Evolutionary conservation across 37 sponge, comb jelly and placozoan species (phyloP), one percentile per base, ranked within the genome.

Genomic region (Mnemiopsis leidyi): DNA sequence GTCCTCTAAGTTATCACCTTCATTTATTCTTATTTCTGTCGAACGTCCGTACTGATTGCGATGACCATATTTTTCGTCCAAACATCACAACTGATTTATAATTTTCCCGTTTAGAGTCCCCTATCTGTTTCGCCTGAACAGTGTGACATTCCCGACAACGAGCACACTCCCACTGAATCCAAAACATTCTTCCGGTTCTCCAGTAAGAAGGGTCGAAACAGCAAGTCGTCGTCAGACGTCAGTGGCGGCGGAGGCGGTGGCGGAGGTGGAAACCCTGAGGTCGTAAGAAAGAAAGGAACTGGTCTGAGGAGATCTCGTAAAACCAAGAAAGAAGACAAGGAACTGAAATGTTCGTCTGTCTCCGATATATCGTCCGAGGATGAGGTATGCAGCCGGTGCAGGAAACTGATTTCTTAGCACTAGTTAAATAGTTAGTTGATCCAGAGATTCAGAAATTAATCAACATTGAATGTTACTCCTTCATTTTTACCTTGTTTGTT

Each of bases 111-210:
- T 71, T 28, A 85, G 90, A 40, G 24, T 2, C 90, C 90, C 2
- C 5, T 23, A 3, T 38, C 90, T 3, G 90, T 40, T n/a, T 40
- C 36, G 29, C 90, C 40, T 28, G 90, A 85, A 37, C 90, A 85
- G 48, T 85, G 90, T 85, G 90, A 85, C 48, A 0, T 40, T 0
- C 90, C 90, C 0, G 90, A 85, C 24, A 38, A 9, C 39, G 61
- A 38, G 25, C 90, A 38, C 40, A 85, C 90, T n/a, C 90, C 90
- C 90, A 85, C 90, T 3, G 90, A 85, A 33, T 36, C 61, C 24
- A 85, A 85, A 39, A 85, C 90, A 1, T 85, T 85, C 90, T 85
- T 85, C 90, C 90, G 90, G 40, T 23, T 85, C 26, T 85, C 90
- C 48, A 33, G 9, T 18, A 85, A 85, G 90, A 85, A 85, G 23